phyloP scores from a whole-genome alignment of 2,888 invertebrate genomes.

The Hemaris fuciformis region DNA sequence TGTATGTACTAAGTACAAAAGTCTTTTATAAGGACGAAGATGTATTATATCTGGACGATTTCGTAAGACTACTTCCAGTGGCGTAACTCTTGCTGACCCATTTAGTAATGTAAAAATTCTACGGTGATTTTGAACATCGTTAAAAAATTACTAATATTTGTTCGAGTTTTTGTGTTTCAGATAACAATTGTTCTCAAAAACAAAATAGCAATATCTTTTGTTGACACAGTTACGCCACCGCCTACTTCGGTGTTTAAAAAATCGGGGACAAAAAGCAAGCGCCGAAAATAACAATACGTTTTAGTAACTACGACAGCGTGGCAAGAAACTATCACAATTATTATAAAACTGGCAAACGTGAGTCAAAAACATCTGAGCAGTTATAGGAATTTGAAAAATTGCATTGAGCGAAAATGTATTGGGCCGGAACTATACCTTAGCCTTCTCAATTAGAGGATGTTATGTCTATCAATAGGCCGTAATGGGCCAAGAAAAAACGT shows the following conservation, averaged over 20 bases:
- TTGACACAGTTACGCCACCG: not conserved
- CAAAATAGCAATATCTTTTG: not conserved
- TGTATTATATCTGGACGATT: slow-evolving; percentile 74
- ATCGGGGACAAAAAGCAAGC: slow-evolving; percentile 52
- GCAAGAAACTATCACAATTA: slow-evolving; percentile 77
- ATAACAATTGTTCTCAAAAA: not conserved
- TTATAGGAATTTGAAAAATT: not conserved
- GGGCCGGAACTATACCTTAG: not conserved
- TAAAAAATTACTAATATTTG: too few relatives aligned
- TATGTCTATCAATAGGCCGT: too few relatives aligned
- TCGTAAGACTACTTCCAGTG: slow-evolving; percentile 37
- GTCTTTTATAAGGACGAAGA: slow-evolving; percentile 80
- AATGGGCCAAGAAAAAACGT: slow-evolving; percentile 10
- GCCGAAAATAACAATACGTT: slow-evolving; percentile 49
- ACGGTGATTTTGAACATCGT: too few relatives aligned
- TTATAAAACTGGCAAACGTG: slow-evolving; percentile 45
- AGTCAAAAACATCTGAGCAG: slow-evolving; percentile 10
- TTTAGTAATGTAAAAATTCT: too few relatives aligned
- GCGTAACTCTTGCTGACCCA: slow-evolving; percentile 9
- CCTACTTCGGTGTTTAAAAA: slow-evolving; percentile 24
- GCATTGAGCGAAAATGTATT: not conserved
- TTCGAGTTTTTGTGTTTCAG: not conserved
- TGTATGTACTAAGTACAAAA: slow-evolving; percentile 73
- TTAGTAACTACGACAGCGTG: slow-evolving; percentile 50
- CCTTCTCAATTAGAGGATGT: not conserved